Evolutionary conservation across 2,113 vertebrate genomes (phyloP), one percentile per base, ranked within the genome.

Genomic region (Hyaena hyaena): DNA sequence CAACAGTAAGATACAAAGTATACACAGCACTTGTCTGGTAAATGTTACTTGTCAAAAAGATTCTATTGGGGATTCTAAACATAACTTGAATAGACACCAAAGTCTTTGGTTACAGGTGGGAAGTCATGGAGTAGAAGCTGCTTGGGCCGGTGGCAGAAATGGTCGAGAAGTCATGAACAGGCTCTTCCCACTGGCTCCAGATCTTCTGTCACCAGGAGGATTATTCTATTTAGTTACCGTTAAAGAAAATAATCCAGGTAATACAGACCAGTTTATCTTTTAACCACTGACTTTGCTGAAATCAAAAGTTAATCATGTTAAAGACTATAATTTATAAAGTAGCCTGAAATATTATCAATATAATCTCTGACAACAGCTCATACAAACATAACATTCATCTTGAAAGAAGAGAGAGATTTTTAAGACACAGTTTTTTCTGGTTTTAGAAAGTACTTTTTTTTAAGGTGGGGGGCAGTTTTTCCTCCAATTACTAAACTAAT

Each of bases 141-240:
- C 99, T 9, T 99, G 99, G 99, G 99, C 99, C 24, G 99, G 99
- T 23, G 99, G 99, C 80, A 98, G 97, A 91, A 98, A 98, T 43
- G 99, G 99, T 26, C 98, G 99, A 76, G 99, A 99, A 98, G 99
- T 99, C 92, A 99, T 99, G 43, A 99, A 99, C 96, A 98, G 99
- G 90, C 98, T 99, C 48, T 99, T 99, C 63, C 99, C 99, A 0
- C 74, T 98, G 65, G 99, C 99, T 35, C 93, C 99, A 43, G 98
- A 99, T 45, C 98, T 99, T 21, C 99, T 99, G 88, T 99, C 99
- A 69, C 95, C 96, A 43, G 91, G 97, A 97, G 99, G 99, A 26
- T 80, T 99, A 10, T 99, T 99, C 97, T 99, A 99, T 96, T 98
- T 99, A 82, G 98, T 99, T 23, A 99, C 99, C 61, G 98, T 99